Evolutionary conservation across 2,797 vertebrate genomes (phyloP), one percentile per base, ranked within the genome.

Genomic region (Centroberyx gerrardi): DNA sequence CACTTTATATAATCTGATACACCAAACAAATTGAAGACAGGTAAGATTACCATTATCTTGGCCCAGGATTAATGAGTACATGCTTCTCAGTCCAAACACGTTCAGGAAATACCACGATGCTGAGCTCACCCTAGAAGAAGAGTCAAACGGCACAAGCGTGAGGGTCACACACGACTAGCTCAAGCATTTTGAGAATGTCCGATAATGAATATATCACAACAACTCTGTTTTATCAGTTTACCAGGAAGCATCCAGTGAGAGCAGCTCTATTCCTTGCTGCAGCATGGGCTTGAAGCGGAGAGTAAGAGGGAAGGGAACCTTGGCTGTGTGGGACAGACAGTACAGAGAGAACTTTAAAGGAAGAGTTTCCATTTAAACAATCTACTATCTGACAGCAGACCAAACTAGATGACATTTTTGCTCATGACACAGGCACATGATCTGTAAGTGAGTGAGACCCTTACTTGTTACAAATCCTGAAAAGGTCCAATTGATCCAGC

Each of bases 401-500:
- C 8, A n/a, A 18, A 58, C 22, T 12, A 13, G 53, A 42, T 51
- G 8, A 40, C 8, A 40, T 29, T 17, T 48, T 44, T 49, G 44
- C 28, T 31, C 3, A n/a, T 15, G 36, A 40, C 17, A 53, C 12
- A 28, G n/a, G 3, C n/a, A 3, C 17, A 52, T 18, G 1, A 55
- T 66, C 3, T 60, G 22, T 18, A 3, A 48, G 28, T 36, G 6
- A 58, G 46, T 0, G 31, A 40, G 4, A 15, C 49, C 17, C 22
- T 95, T 95, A 99, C 98, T 99, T 88, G 98, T 99, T 77, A 99
- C 98, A 93, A 99, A 99, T 85, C 98, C 98, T 0, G 98, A 99
- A 87, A 99, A 99, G 0, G 98, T 99, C 98, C 99, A 99, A 91
- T 99, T 99, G 92, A 99, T 99, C 98, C 98, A 99, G 2, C 98